phyloP scores from a whole-genome alignment of 2,113 vertebrate genomes.

The Cranoglanis bouderius region DNA sequence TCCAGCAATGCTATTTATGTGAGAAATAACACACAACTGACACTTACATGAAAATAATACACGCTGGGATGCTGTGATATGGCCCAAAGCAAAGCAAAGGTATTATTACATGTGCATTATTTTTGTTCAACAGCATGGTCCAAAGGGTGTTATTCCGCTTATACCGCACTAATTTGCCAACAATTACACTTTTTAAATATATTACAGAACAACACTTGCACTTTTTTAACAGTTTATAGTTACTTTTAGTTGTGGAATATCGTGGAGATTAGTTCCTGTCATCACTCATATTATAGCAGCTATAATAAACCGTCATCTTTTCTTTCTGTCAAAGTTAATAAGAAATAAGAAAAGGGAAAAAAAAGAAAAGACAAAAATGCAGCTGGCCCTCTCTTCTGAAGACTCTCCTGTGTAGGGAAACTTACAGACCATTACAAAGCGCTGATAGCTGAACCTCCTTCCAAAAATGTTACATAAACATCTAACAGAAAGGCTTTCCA shows the following conservation, averaged over 20 bases:
- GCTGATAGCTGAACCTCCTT: background rate
- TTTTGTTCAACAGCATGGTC: background rate
- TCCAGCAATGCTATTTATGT: slow-evolving; percentile 48
- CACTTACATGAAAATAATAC: background rate
- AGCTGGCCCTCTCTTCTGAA: background rate
- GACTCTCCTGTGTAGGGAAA: background rate
- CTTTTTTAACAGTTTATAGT: background rate
- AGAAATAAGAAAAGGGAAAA: no score
- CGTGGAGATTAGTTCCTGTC: background rate
- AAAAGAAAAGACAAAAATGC: no score
- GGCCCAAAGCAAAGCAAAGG: background rate
- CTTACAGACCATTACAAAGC: background rate
- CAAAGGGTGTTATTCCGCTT: background rate
- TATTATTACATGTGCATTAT: background rate
- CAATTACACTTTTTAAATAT: background rate
- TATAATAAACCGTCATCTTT: background rate
- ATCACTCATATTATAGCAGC: background rate
- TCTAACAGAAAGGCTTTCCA: background rate
- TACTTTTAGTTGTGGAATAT: background rate
- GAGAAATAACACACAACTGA: background rate
- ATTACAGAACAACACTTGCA: background rate
- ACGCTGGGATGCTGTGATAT: background rate
- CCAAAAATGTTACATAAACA: background rate
- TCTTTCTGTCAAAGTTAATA: background rate
- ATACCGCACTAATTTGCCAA: background rate